Evolutionary conservation across 2,113 vertebrate species (phyloP), one percentile per base, ranked within the genome.

Genomic region (Taurulus bubalis): DNA sequence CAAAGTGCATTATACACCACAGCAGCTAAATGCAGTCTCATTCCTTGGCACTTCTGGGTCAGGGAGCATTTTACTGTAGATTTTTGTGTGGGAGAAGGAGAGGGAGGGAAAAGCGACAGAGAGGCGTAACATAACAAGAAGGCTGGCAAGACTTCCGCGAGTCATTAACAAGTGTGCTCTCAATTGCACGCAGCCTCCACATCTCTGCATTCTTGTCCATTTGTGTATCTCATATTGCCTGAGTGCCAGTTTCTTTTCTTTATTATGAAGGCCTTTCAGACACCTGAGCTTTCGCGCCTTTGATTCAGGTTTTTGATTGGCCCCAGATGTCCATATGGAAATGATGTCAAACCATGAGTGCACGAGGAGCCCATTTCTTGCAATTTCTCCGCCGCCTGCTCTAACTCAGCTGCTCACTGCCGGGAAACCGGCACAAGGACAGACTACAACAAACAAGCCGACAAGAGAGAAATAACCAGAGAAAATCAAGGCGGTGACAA

Each of bases 1-100:
- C 81, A 90, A 91, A 91, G 87, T 81, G 89, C 82, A 86, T 91
- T 81, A 86, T 80, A 64, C 72, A 90, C 85, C 24, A 71, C 74
- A 30, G 79, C 51, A 58, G 67, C 34, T 85, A 85, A 92, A 91
- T 82, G 80, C 38, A 67, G 69, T 58, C 60, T 86, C 75, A 65
- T 69, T 88, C n/a, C 34, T 68, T 87, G 87, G 84, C 85, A 86
- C 83, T 89, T 90, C 60, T 89, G 77, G 90, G 83, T 93, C 87
- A 89, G 81, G 47, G 67, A 80, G 73, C 83, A 67, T 80, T 79
- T 86, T 38, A 81, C 67, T 83, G 70, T 77, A 78, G 73, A 42
- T 82, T 67, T 84, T 59, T 75, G 71, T 81, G 65, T 53, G 55
- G 8, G 51, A 30, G 73, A 34, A 51, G 38, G 10, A 53, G 26